phyloP scores from a whole-genome alignment of 64 coral and sea anemone species.

The Stichodactyla helianthus region DNA sequence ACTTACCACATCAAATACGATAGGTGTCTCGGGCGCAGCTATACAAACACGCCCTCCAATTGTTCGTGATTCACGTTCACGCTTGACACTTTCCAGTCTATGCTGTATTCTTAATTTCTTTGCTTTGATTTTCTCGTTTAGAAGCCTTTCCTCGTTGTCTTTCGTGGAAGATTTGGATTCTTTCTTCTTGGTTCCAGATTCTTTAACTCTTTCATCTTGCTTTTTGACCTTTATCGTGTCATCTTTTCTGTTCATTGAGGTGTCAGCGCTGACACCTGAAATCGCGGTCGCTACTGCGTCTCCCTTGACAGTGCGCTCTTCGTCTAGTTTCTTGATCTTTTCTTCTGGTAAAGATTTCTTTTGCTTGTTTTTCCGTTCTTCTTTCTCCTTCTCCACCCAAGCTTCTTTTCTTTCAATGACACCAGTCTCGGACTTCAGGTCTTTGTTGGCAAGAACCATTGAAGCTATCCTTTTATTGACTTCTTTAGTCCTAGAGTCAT shows the following conservation, averaged over 20 bases:
- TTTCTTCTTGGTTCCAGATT: background rate
- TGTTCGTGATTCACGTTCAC: background rate
- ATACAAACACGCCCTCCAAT: slow-evolving; percentile 35
- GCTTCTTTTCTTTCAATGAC: background rate
- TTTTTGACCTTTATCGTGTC: background rate
- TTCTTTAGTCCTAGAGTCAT: background rate
- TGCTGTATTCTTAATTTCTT: slow-evolving; percentile 61
- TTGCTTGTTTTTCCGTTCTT: background rate
- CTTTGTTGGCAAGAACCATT: background rate
- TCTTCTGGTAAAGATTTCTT: background rate
- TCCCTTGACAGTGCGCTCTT: background rate
- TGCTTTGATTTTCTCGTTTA: slow-evolving; percentile 57
- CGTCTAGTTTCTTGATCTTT: background rate
- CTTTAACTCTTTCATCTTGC: background rate
- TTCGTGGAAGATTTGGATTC: background rate
- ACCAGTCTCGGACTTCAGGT: background rate
- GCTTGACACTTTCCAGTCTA: slow-evolving; percentile 73
- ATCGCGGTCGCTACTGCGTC: background rate
- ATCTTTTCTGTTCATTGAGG: background rate
- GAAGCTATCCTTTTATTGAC: background rate
- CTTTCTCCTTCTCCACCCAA: background rate
- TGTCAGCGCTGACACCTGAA: background rate
- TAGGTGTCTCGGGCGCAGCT: slow-evolving; percentile 51
- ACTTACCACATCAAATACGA: slow-evolving; percentile 76
- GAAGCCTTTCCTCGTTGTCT: slow-evolving; percentile 18